Base-by-base conservation (phyloP, 2,113 vertebrate genomes). In the Zeus faber region DNA sequence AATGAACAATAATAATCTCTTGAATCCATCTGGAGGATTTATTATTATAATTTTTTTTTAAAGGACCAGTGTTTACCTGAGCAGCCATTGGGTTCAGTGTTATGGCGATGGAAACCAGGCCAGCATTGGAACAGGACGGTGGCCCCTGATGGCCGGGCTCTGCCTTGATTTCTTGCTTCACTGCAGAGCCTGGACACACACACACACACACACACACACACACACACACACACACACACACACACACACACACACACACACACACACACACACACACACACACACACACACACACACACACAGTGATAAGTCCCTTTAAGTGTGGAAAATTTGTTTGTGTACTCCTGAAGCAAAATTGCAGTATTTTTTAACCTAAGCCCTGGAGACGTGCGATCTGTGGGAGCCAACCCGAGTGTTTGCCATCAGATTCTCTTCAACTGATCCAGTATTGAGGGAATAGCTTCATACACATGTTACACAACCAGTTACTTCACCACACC, bases 91-190 rank as follows among this genome's bases (percentile, higher is more conserved):
- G 93, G 72, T 93, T 94, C 66, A 99, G 84, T 8, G 93, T 97
- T 70, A 99, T 95, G 4, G 94, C 93, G 79, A 99, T 93, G 75
- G 97, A 95, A 49, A 98, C 95, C 58, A 94, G 87, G 50, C 94
- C 93, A 13, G 92, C 89, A 81, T 91, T 92, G 20, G 93, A 91
- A 64, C 92, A 95, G 20, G 94, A 93, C 18, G 90, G 85, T 7
- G 87, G 88, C 24, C 72, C 89, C 56, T 93, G 91, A 24, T 89
- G 90, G 27, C 87, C 51, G 0, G 92, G 91, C 75, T 98, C 96
- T 14, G 79, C 74, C 86, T 99, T 97, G 54, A 99, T 88, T 44
- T 93, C 93, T 87, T 86, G 92, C 76, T 89, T 92, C 44, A 90
- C 79, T 72, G 93, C 92, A 46, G 90, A 91, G 70, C 91, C 93